Evolutionary conservation across 2,888 invertebrate species (phyloP).

Genomic region (Drosophila putrida): DNA sequence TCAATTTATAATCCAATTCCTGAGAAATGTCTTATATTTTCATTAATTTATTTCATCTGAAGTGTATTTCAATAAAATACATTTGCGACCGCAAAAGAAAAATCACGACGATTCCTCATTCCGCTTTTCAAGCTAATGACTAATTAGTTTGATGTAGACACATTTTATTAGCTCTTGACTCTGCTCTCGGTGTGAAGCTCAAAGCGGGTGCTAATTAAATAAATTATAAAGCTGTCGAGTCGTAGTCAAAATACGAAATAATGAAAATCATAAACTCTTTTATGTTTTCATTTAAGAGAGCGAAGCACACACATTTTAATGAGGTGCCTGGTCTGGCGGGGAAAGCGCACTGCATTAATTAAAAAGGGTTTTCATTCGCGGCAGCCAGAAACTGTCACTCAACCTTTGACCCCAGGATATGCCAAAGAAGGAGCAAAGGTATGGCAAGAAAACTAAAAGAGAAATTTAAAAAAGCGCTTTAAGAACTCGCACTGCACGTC

Average conservation of each 20-base stretch:
- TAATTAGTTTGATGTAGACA: slow-evolving; percentile 59
- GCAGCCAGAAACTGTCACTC: slow-evolving; percentile 57
- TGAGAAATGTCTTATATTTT: neutral
- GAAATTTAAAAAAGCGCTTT: slow-evolving; percentile 50
- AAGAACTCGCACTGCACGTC: slow-evolving; percentile 45
- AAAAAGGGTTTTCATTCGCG: slow-evolving; percentile 67
- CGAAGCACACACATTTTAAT: slow-evolving; percentile 60
- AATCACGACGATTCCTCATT: neutral
- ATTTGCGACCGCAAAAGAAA: slow-evolving; percentile 10
- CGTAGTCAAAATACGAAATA: slow-evolving; percentile 26
- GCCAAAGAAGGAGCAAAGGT: slow-evolving; percentile 9
- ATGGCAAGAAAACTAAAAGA: slow-evolving; percentile 10
- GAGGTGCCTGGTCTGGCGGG: slow-evolving; percentile 45
- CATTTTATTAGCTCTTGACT: slow-evolving; percentile 54
- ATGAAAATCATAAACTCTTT: slow-evolving; percentile 66
- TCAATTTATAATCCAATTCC: neutral
- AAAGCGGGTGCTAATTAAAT: slow-evolving; percentile 59
- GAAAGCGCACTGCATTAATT: slow-evolving; percentile 67
- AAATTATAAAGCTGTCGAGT: slow-evolving; percentile 59
- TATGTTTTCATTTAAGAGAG: slow-evolving; percentile 66
- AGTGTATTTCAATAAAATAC: slow-evolving; percentile 12
- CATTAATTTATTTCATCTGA: neutral
- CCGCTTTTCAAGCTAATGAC: slow-evolving; percentile 31
- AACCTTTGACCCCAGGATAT: slow-evolving; percentile 63
- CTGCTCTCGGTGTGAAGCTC: neutral